These are phyloP conservation scores for Corythornis cristatus DNA, from an alignment of 2,113 vertebrate genomes.

Conservation along the genomic window DNA sequence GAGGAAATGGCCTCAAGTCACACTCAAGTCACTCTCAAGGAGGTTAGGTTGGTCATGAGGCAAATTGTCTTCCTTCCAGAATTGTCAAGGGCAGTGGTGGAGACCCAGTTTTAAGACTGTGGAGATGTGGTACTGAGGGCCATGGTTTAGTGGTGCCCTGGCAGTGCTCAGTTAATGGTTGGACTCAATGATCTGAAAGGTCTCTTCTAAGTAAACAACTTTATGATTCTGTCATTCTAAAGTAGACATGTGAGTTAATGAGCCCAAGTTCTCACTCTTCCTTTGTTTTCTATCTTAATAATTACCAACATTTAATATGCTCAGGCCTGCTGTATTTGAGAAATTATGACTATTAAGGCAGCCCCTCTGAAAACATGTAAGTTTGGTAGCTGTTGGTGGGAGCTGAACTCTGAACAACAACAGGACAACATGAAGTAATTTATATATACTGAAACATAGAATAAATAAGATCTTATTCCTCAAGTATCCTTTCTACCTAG, in stretches of 20 bases:
- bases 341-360: not conserved
- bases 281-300: not conserved
- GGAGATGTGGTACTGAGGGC: not conserved
- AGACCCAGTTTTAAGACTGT: not conserved
- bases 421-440: not conserved
- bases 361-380: not conserved
- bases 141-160: not conserved
- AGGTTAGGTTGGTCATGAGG: not conserved
- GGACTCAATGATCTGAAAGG: too few species aligned
- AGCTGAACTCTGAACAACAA: fast-evolving
- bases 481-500: not conserved
- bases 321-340: not conserved
- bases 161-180: too few species aligned
- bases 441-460: not conserved
- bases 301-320: not conserved
- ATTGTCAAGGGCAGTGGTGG: not conserved
- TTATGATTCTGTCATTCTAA: too few species aligned
- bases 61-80: not conserved
- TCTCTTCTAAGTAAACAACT: too few species aligned
- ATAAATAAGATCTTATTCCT: not conserved
- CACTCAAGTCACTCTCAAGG: too few species aligned
- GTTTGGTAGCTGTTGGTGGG: not conserved
- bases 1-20: too few species aligned
- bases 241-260: not conserved
- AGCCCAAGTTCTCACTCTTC: not conserved